Evolutionary conservation across 2,888 invertebrate genomes (phyloP).

Genomic region (Nomada hirtipes): DNA sequence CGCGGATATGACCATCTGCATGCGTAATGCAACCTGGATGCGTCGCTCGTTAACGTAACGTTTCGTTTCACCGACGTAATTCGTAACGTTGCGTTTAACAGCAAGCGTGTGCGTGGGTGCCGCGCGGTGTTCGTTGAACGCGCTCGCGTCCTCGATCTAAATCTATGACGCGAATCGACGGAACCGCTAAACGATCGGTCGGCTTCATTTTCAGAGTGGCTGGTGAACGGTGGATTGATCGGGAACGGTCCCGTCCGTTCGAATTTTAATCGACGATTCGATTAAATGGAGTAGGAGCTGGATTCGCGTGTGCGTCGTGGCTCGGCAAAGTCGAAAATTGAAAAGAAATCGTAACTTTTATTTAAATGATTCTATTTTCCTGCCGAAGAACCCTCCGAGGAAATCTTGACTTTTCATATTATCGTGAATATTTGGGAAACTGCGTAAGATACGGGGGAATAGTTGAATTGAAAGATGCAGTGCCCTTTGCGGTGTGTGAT

Average conservation of each 20-base stretch:
- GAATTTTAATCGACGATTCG: neutral
- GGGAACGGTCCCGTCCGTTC: neutral
- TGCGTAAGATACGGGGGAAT: no score
- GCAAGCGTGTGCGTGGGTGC: conserved; percentile 3
- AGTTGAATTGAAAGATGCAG: no score
- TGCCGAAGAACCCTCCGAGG: no score
- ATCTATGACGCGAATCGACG: conserved; percentile 76
- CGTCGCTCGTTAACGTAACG: conserved; percentile 58
- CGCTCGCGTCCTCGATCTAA: conserved; percentile 78
- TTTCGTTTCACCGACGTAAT: conserved; percentile 64
- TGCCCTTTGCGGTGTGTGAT: no score
- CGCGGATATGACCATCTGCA: conserved; percentile 73
- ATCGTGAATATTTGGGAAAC: no score
- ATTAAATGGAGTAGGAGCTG: neutral
- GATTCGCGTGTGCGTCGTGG: no score
- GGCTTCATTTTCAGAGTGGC: conserved; percentile 66
- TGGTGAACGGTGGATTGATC: conserved; percentile 51
- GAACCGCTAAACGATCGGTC: conserved; percentile 75
- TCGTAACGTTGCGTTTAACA: conserved; percentile 50
- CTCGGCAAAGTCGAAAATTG: no score
- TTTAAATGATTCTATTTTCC: no score
- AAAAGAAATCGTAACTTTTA: no score
- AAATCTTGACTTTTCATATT: no score
- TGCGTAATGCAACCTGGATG: conserved; percentile 65
- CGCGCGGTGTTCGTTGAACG: neutral